Conservation (phyloP, 2,888 invertebrate genomes). For the Heliothis peltigera region DNA sequence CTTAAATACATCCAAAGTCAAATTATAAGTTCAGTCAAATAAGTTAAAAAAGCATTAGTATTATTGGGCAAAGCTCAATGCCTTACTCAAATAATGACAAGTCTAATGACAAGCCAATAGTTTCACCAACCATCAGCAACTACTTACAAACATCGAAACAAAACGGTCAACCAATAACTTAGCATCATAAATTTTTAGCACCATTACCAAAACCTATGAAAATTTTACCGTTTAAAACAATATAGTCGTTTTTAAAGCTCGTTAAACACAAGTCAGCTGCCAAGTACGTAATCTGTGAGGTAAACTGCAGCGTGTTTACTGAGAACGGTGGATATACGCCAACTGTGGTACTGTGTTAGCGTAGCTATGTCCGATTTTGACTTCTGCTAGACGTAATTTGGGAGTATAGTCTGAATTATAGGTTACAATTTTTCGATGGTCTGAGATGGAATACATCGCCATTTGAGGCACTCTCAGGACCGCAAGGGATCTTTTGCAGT, state of each 20-base stretch:
- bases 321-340: conserved; percentile 56
- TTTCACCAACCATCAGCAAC: background rate
- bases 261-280: conserved; percentile 33
- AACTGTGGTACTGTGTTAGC: conserved; percentile 56
- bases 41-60: too few species aligned
- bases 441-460: too few species aligned
- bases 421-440: background rate
- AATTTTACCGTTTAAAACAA: conserved; percentile 26
- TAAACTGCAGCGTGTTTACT: conserved; percentile 57
- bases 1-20: too few species aligned
- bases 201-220: conserved; percentile 12
- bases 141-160: background rate
- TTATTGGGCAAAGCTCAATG: too few species aligned
- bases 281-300: conserved; percentile 48
- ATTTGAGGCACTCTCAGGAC: too few species aligned
- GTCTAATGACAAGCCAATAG: too few species aligned
- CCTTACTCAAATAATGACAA: too few species aligned
- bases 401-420: background rate
- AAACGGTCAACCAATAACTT: conserved; percentile 5
- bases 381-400: conserved; percentile 25
- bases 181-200: conserved; percentile 7
- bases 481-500: too few species aligned
- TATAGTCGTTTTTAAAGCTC: conserved; percentile 21
- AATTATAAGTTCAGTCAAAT: too few species aligned
- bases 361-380: conserved; percentile 38